Evolutionary conservation across 2,113 vertebrate species (phyloP).

Genomic region (Lynx canadensis): DNA sequence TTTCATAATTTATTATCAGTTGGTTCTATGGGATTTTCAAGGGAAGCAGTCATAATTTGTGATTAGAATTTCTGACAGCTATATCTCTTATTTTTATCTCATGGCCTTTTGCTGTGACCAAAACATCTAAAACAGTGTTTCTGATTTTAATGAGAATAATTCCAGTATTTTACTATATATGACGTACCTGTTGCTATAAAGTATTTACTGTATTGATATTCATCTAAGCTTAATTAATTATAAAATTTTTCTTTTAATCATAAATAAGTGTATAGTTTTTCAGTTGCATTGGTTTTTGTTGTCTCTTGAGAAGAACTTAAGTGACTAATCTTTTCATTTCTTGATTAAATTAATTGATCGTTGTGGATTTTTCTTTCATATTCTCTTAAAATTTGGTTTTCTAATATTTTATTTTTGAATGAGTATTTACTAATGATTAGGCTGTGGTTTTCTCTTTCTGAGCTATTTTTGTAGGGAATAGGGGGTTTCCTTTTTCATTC

Average conservation of each 20-base stretch:
- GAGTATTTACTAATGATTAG: not conserved
- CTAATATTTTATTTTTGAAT: conserved; percentile 14
- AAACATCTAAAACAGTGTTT: not conserved
- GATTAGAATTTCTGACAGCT: not conserved
- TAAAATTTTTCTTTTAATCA: not conserved
- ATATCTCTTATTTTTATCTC: not conserved
- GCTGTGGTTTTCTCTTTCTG: not conserved
- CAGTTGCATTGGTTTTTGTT: not conserved
- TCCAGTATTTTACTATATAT: not conserved
- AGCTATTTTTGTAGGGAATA: not conserved
- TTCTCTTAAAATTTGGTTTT: not conserved
- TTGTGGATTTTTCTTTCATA: not conserved
- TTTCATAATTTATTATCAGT: not conserved
- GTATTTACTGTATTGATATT: not conserved
- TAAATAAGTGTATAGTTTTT: not conserved
- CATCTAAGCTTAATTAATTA: not conserved
- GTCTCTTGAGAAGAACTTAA: not conserved
- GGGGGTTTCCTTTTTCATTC: not conserved
- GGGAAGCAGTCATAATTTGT: not conserved
- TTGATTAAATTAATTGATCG: not conserved
- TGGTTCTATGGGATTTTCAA: not conserved
- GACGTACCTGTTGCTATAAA: not conserved
- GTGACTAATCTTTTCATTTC: not conserved
- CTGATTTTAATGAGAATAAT: not conserved
- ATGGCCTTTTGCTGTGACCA: not conserved